Conservation (phyloP, 2,797 vertebrate species). For the Anguilla anguilla region DNA sequence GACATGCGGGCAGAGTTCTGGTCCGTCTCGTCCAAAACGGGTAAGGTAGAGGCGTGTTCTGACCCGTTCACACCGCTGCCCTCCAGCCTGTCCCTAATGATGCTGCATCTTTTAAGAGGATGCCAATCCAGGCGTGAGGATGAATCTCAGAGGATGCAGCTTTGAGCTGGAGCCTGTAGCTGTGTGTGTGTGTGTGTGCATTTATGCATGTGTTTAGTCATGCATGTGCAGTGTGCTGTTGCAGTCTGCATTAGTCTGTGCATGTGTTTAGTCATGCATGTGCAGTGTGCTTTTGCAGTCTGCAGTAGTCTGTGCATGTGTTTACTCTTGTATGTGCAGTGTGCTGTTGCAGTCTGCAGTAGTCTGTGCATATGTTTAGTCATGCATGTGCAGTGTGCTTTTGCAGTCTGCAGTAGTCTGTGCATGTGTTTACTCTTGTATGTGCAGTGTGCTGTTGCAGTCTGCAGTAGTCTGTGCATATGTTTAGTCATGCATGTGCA, state of each 20-base stretch:
- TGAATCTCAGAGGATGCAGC: too few relatives aligned
- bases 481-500: neutral
- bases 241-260: neutral
- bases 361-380: slow-evolving; percentile 18
- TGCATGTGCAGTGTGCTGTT: neutral
- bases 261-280: slow-evolving; percentile 24
- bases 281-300: neutral
- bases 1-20: slow-evolving; percentile 90
- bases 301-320: neutral
- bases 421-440: neutral
- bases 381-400: neutral
- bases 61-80: neutral
- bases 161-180: neutral
- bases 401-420: neutral
- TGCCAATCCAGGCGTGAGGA: too few relatives aligned
- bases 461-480: neutral
- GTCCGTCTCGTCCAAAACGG: slow-evolving; percentile 89
- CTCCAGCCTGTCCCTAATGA: neutral
- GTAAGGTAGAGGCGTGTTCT: slow-evolving; percentile 58
- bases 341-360: neutral
- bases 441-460: neutral
- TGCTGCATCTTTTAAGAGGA: too few relatives aligned
- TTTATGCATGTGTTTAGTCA: too few relatives aligned
- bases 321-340: neutral
- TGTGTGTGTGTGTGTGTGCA: neutral